These are phyloP conservation scores for Limosa lapponica DNA, from an alignment of 2,797 vertebrate species.

Conservation along the genomic window DNA sequence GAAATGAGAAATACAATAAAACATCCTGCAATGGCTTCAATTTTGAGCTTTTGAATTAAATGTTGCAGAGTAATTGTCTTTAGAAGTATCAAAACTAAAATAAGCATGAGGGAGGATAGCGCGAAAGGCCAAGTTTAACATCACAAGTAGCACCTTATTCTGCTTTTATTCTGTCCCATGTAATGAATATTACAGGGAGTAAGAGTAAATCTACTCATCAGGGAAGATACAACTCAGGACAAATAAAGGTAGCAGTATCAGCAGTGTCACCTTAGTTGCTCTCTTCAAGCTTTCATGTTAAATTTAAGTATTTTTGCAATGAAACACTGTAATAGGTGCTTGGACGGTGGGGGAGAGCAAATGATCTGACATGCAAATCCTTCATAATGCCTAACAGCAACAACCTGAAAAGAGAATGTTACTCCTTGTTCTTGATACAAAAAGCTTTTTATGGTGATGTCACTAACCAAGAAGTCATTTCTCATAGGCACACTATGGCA, in stretches of 20 bases:
- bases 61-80: background rate
- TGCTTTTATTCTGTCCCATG: background rate
- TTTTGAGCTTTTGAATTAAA: constrained; percentile 31
- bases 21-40: background rate
- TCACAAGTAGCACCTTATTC: background rate
- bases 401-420: background rate
- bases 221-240: background rate
- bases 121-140: background rate
- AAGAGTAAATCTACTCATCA: background rate
- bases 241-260: background rate
- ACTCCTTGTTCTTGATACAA: background rate
- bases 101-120: background rate
- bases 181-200: background rate
- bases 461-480: background rate
- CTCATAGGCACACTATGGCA: background rate
- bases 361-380: background rate
- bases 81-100: constrained; percentile 26
- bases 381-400: background rate
- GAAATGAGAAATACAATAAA: constrained; percentile 26
- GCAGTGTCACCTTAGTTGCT: background rate
- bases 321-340: background rate
- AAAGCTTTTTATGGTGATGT: background rate
- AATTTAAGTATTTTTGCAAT: background rate
- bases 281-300: background rate
- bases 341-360: background rate